Evolutionary conservation across 1,140 invertebrate species (phyloP).

Genomic region (Aphaenogaster ashmeadi): DNA sequence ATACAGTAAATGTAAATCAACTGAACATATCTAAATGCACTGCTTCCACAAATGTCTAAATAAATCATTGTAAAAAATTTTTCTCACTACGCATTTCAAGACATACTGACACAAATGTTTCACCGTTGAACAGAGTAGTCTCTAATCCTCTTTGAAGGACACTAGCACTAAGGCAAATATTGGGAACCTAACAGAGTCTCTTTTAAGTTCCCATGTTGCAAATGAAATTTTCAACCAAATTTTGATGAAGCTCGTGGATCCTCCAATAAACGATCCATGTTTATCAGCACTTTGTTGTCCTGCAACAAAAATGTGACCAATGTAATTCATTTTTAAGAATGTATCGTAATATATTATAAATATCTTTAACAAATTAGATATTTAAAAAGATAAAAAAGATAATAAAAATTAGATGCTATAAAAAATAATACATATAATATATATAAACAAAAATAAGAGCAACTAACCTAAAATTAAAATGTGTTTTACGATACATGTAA

Average conservation of each 20-base stretch:
- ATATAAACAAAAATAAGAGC: constrained; percentile 4
- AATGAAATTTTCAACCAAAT: constrained; percentile 83
- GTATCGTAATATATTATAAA: not conserved
- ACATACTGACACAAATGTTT: constrained; percentile 66
- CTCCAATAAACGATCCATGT: constrained; percentile 84
- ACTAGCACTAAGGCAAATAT: constrained; percentile 79
- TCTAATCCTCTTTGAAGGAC: constrained; percentile 67
- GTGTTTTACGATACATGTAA: not conserved
- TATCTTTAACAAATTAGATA: not conserved
- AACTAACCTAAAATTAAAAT: constrained; percentile 24
- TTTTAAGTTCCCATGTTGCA: constrained; percentile 86
- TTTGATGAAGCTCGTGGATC: constrained; percentile 86
- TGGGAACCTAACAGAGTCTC: constrained; percentile 80
- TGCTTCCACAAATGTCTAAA: constrained; percentile 71
- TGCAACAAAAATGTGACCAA: constrained; percentile 70
- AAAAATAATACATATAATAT: not conserved
- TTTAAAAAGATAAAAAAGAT: constrained; percentile 15
- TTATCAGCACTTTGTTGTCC: constrained; percentile 72
- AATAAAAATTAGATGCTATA: not conserved
- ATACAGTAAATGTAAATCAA: constrained; percentile 75
- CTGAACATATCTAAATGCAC: constrained; percentile 72
- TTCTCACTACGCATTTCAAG: constrained; percentile 67
- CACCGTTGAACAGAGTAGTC: constrained; percentile 61
- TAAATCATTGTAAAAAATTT: constrained; percentile 74
- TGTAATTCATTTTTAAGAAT: constrained; percentile 16